Base-by-base conservation (phyloP, 2,797 vertebrate species). In the Monodelphis domestica region DNA sequence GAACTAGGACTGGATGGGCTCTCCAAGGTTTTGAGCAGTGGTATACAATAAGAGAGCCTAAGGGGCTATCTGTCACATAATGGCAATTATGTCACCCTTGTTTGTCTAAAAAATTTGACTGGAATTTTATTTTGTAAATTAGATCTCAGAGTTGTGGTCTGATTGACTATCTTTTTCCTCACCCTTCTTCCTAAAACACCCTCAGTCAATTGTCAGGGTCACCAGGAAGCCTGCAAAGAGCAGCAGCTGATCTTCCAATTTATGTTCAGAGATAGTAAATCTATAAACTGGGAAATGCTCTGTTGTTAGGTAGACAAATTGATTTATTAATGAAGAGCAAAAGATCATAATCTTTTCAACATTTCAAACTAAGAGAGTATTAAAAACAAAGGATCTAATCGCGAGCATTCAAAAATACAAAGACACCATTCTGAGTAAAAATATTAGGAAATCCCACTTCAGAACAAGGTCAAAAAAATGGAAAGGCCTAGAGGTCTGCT, bases 261-360 rank as follows among this genome's bases (percentile, higher is more conserved):
- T 95, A 91, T 94, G 24, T 57, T 93, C 94, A 92, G 54, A 90
- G 89, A 90, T 33, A 93, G 53, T 45, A 95, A 96, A 94, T 63
- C 88, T 0, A 93, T 30, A 87, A 95, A 93, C 14, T 29, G 14
- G 30, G 96, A 59, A 51, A 90, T 55, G 24, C 54, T 45, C 87
- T 38, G 51, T 38, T 91, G 24, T 63, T 95, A 59, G 33, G 26
- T 17, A 89, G 89, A 54, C 53, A 92, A 78, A 92, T 56, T 53
- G 38, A 29, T 93, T 84, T 84, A 84, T 26, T 92, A 28, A 87
- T 70, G 26, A 57, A 93, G 88, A 94, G 53, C 29, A 91, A 94
- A 50, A 93, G 51, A 92, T 90, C 53, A 88, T 51, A 91, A 33
- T 56, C 2, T 91, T 55, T 89, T 91, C 28, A 24, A 57, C 93